These are phyloP conservation scores for Idaea straminata DNA, from an alignment of 2,888 invertebrate genomes.

Conservation along the genomic window DNA sequence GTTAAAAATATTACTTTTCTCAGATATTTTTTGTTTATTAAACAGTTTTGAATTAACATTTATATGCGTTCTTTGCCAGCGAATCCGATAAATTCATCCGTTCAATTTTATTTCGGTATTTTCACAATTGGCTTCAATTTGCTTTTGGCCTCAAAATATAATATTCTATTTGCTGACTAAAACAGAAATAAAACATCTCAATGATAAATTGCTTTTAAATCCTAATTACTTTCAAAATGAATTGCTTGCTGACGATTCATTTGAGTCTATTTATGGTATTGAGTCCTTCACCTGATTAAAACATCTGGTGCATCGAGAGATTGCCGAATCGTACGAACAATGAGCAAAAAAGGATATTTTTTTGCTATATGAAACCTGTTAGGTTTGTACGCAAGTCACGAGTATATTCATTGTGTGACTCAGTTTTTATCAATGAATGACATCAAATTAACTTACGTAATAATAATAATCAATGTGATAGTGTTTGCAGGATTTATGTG, in stretches of 20 bases:
- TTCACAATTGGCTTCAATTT: background rate
- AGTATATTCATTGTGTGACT: background rate
- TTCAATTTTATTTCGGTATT: background rate
- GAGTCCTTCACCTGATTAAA: background rate
- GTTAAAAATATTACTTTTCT: background rate
- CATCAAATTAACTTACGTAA: background rate
- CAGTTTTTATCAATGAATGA: background rate
- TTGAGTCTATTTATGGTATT: background rate
- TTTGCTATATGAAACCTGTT: background rate
- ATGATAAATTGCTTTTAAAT: background rate
- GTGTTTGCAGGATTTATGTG: too few species aligned
- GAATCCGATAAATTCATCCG: background rate
- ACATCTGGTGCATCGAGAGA: background rate
- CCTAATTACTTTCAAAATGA: background rate
- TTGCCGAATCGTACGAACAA: background rate
- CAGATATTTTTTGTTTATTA: background rate
- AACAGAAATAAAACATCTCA: background rate
- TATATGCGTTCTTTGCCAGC: background rate
- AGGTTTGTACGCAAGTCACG: background rate
- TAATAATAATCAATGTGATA: too few species aligned
- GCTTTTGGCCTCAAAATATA: background rate
- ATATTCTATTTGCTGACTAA: background rate
- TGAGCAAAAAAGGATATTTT: background rate
- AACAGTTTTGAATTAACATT: background rate
- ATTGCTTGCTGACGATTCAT: background rate